Percentiles rank a stretch among this genome's conserved stretches.
Conservation (phyloP, 2,797 vertebrate species). For the Pseudomugil gertrudae region DNA sequence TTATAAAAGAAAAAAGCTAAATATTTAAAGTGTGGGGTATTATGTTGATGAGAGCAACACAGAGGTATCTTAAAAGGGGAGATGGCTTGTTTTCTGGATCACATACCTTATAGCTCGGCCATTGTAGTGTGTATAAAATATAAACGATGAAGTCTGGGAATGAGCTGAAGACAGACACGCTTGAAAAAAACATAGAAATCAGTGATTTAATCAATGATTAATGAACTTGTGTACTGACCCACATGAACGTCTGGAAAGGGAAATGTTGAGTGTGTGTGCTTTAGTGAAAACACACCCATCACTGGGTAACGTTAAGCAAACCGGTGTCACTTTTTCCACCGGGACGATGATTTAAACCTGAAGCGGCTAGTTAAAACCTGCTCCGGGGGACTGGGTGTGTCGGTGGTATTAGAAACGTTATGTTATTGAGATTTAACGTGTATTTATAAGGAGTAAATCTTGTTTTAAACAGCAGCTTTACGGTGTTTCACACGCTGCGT, state of each 20-base stretch:
- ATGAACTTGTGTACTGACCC: conserved; percentile 5
- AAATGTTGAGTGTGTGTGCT: background rate
- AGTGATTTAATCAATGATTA: conserved; percentile 2
- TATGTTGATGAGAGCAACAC: too few relatives aligned
- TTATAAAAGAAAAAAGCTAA: too few relatives aligned
- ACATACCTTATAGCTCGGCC: too few relatives aligned
- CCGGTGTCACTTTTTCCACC: conserved; percentile 8
- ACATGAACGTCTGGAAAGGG: background rate
- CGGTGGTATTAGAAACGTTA: background rate
- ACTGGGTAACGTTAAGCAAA: conserved; percentile 9
- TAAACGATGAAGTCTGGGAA: too few relatives aligned
- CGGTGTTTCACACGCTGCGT: background rate
- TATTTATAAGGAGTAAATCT: too few relatives aligned
- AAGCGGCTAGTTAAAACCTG: conserved; percentile 17
- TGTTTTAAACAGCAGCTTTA: background rate
- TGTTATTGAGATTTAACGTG: background rate
- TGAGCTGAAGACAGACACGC: background rate
- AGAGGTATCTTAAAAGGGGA: too few relatives aligned
- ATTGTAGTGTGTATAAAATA: too few relatives aligned
- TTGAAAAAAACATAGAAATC: background rate
- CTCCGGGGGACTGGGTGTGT: conserved; percentile 1
- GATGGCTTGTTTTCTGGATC: too few relatives aligned
- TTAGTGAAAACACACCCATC: background rate
- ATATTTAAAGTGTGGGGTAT: too few relatives aligned
- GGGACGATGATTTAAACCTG: conserved; percentile 7